Evolutionary conservation across 2,797 vertebrate genomes (phyloP).

Genomic region (Myiotriccus ornatus): DNA sequence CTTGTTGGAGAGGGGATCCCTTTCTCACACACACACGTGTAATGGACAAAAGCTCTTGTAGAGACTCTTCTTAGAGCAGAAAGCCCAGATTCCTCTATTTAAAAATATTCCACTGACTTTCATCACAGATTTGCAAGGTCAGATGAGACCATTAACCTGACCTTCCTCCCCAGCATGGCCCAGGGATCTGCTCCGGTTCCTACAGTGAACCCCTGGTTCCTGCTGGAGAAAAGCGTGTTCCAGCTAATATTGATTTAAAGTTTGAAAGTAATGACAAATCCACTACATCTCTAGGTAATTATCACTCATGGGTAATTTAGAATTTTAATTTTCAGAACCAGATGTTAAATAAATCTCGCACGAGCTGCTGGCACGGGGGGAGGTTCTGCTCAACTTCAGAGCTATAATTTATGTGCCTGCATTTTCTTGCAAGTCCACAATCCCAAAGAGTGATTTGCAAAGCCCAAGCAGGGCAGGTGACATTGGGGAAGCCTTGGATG

Average conservation of each 20-base stretch:
- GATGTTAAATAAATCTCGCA: background rate
- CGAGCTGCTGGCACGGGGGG: rapidly evolving
- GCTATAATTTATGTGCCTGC: background rate
- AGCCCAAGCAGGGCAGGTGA: background rate
- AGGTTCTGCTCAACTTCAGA: background rate
- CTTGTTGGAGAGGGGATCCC: background rate
- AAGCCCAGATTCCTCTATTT: background rate
- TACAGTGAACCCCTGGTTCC: background rate
- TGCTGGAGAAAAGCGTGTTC: background rate
- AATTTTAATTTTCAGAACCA: constrained; percentile 32
- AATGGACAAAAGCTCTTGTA: background rate
- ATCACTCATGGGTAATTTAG: background rate
- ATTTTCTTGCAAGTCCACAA: background rate
- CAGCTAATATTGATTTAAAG: background rate
- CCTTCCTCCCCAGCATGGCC: background rate
- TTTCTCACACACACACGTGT: rapidly evolving
- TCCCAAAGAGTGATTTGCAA: background rate
- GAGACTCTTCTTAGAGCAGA: background rate
- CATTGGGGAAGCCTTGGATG: background rate
- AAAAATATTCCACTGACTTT: background rate
- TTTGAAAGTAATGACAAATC: background rate
- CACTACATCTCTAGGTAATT: background rate
- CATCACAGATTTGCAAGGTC: background rate
- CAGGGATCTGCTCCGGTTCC: background rate
- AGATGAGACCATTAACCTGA: background rate